Evolutionary conservation across 30 jellyfish, hydroid and myxozoan genomes (phyloP).

Genomic region (Catostylus mosaicus): DNA sequence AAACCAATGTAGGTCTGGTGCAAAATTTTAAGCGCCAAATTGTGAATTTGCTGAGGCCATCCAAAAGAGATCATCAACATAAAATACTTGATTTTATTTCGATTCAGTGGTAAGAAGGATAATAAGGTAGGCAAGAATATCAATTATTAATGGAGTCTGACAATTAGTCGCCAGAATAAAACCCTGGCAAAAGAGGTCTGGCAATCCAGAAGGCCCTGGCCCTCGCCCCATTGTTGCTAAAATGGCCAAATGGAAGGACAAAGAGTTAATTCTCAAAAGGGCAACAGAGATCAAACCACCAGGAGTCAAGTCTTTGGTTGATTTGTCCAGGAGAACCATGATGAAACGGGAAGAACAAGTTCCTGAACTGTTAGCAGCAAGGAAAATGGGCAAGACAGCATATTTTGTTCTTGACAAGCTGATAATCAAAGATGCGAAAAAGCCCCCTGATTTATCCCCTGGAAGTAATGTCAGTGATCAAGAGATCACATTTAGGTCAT

Average conservation of each 20-base stretch:
- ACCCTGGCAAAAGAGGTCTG: constrained; percentile 7
- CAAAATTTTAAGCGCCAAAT: too few species aligned
- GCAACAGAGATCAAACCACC: constrained; percentile 28
- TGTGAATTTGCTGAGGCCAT: too few species aligned
- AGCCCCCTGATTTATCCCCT: too few species aligned
- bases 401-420: constrained; percentile 33
- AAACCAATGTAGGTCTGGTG: too few species aligned
- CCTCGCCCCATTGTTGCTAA: constrained; percentile 51
- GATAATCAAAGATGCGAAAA: constrained; percentile 9
- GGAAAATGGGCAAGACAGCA: constrained; percentile 33
- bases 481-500: too few species aligned
- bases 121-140: too few species aligned
- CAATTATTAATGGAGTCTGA: too few species aligned
- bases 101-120: too few species aligned
- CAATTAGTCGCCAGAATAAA: not conserved
- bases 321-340: constrained; percentile 25
- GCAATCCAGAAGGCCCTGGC: constrained; percentile 28
- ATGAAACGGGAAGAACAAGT: constrained; percentile 27
- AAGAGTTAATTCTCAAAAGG: constrained; percentile 18
- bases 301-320: constrained; percentile 29
- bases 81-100: too few species aligned
- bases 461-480: too few species aligned
- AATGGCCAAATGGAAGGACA: constrained; percentile 31
- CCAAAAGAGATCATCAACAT: too few species aligned
- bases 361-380: constrained; percentile 44